Evolutionary conservation across 2,797 vertebrate species (phyloP).

Genomic region (Tokudaia tokunoshimensis): DNA sequence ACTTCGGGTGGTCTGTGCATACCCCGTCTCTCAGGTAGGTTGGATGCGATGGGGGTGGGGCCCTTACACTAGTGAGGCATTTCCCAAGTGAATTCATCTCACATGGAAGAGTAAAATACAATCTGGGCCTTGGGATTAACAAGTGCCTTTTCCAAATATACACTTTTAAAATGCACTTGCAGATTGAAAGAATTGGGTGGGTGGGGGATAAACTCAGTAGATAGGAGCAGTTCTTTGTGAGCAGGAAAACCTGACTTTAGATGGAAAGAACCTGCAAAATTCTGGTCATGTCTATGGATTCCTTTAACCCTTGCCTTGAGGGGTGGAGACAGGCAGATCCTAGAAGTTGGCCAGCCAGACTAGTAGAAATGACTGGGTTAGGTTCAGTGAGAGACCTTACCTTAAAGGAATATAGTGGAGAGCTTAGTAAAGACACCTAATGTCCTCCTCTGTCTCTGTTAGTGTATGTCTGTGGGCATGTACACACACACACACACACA

Average conservation of each 20-base stretch:
- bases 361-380: not conserved
- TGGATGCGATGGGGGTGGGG: not conserved
- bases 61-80: not conserved
- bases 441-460: not conserved
- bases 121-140: not conserved
- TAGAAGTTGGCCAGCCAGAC: not conserved
- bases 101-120: not conserved
- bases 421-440: not conserved
- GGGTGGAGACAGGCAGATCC: not conserved
- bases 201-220: not conserved
- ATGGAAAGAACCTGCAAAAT: not conserved
- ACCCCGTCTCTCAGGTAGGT: conserved; percentile 93
- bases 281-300: not conserved
- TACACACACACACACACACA: not conserved
- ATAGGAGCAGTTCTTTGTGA: not conserved
- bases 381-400: not conserved
- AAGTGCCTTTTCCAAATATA: not conserved
- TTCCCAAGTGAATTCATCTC: not conserved
- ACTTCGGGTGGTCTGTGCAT: conserved; percentile 97
- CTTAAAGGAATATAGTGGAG: not conserved
- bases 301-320: not conserved
- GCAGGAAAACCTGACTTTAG: not conserved
- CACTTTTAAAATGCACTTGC: not conserved
- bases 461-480: not conserved
- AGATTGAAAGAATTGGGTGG: not conserved